These are phyloP conservation scores for Rugalucina vietnamica DNA, from an alignment of 2,888 invertebrate genomes.

Conservation along the genomic window DNA sequence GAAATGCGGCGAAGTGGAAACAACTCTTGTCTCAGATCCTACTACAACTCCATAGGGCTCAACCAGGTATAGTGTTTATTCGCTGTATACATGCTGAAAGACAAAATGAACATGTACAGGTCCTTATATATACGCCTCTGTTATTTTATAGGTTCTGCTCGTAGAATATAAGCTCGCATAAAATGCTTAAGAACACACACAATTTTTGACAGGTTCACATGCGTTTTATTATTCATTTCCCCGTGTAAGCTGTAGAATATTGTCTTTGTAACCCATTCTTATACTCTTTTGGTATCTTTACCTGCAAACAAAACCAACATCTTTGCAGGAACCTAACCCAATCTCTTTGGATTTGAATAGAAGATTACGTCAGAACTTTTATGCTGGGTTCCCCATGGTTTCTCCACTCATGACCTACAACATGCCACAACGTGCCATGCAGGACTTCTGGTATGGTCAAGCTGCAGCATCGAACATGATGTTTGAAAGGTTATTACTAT, in stretches of 20 bases:
- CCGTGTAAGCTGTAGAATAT: too few relatives aligned
- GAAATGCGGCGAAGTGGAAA: constrained; percentile 42
- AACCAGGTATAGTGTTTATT: constrained; percentile 10
- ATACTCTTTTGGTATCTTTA: too few relatives aligned
- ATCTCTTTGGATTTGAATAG: constrained; percentile 31
- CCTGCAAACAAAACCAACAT: too few relatives aligned
- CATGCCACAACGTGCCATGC: constrained; percentile 19
- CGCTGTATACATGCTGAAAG: too few relatives aligned
- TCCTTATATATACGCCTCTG: too few relatives aligned
- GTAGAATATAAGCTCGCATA: too few relatives aligned
- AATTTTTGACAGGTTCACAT: too few relatives aligned
- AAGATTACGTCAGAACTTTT: constrained; percentile 36
- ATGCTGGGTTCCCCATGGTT: constrained; percentile 23
- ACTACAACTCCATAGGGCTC: constrained; percentile 25
- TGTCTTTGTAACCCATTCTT: too few relatives aligned
- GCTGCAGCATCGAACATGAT: not conserved
- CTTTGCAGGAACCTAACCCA: not conserved
- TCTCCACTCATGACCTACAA: constrained; percentile 29
- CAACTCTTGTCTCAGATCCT: constrained; percentile 15
- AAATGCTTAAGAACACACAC: too few relatives aligned
- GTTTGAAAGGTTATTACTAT: constrained; percentile 1
- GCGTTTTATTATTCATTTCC: too few relatives aligned
- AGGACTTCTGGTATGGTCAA: constrained; percentile 47
- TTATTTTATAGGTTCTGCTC: too few relatives aligned
- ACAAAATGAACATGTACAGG: too few relatives aligned